Evolutionary conservation across 1,140 invertebrate genomes (phyloP).

Genomic region (Conus ventricosus): DNA sequence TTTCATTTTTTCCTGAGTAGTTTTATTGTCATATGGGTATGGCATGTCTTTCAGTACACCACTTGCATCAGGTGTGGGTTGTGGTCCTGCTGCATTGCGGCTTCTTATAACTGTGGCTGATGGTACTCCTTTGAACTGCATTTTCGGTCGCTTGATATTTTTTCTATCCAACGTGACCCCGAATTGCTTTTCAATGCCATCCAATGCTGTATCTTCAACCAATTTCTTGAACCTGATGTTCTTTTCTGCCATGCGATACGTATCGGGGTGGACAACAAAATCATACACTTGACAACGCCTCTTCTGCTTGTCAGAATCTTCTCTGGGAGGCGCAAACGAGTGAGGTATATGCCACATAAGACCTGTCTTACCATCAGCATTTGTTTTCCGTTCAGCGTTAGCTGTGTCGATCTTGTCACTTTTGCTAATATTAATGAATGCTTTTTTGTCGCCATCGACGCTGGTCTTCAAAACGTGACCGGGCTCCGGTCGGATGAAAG

Average conservation of each 20-base stretch:
- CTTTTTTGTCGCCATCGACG: constrained; percentile 85
- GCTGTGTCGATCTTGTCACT: constrained; percentile 86
- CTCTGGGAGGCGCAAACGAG: constrained; percentile 84
- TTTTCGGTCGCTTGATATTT: constrained; percentile 88
- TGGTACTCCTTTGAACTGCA: constrained; percentile 86
- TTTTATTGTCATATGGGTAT: constrained; percentile 69
- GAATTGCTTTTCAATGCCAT: constrained; percentile 87
- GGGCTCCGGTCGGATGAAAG: constrained; percentile 90
- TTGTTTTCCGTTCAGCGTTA: constrained; percentile 77
- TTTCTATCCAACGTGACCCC: constrained; percentile 86
- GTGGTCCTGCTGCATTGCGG: constrained; percentile 60
- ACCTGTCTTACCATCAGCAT: constrained; percentile 81
- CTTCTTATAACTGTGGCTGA: constrained; percentile 86
- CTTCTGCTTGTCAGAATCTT: constrained; percentile 87
- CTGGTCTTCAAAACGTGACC: constrained; percentile 91
- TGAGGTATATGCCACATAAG: constrained; percentile 90
- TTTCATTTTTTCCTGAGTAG: constrained; percentile 65
- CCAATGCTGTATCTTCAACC: constrained; percentile 88
- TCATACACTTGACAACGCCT: constrained; percentile 87
- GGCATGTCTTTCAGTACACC: constrained; percentile 66
- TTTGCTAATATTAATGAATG: constrained; percentile 91
- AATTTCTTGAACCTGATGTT: constrained; percentile 85
- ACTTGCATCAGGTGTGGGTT: constrained; percentile 49
- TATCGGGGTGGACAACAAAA: constrained; percentile 92
- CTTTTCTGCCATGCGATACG: constrained; percentile 84